Evolutionary conservation across 2,797 vertebrate species (phyloP), one percentile per base, ranked within the genome.

Genomic region (Neopelma chrysocephalum): DNA sequence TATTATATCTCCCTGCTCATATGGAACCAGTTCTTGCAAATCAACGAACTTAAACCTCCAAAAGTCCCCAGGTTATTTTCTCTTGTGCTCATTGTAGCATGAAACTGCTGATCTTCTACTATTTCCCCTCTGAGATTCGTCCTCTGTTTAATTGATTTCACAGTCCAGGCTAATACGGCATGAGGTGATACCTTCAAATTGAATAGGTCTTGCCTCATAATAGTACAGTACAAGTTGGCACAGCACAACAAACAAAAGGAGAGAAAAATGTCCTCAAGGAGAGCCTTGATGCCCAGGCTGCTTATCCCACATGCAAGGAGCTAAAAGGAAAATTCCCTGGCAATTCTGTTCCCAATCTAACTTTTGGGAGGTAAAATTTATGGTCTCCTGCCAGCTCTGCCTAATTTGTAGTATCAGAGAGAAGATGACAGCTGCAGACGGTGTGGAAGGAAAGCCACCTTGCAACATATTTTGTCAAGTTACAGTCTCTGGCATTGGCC

Each of bases 401-500:
- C 89, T 97, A 95, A 97, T 96, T 96, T 97, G 90, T 91, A 94
- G 80, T 95, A 94, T 92, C 89, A 82, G 64, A 95, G 91, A 96
- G 92, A 96, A 95, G 95, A 96, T 97, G 97, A 97, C 97, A 97
- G 96, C 96, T 97, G 89, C 90, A 97, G 97, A 96, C 96, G 82
- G 77, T 86, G 68, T 73, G 70, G 92, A 96, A 92, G 81, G 62
- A 95, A 95, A 98, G 87, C 94, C 95, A 98, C 97, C 97, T 98
- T 97, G 97, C 92, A 96, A 90, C 90, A 96, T 82, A 94, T 95
- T 97, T 97, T 97, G 96, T 97, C 90, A 96, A 96, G 96, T 95
- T 94, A 82, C 95, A 97, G 95, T 94, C 94, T 97, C 95, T 97
- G 97, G 96, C 96, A 96, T 29, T 96, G 95, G 92, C 95, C 97